Evolutionary conservation across 2,888 invertebrate genomes (phyloP), one percentile per base, ranked within the genome.

Genomic region (Urechis unicinctus): DNA sequence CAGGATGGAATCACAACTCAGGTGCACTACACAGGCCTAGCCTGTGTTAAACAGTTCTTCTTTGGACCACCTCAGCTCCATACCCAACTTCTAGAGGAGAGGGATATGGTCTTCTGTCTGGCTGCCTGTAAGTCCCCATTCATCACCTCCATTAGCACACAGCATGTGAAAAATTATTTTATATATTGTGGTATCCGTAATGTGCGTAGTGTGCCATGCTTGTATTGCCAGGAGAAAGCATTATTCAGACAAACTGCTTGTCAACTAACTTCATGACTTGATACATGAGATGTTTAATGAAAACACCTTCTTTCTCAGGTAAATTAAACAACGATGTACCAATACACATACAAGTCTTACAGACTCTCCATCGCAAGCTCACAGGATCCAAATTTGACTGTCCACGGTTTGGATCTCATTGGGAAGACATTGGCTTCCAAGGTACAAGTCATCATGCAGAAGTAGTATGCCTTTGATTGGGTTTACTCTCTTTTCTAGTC

Each of bases 401-500:
- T 64, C 75, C 79, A 13, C 68, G 80, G 25, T 78, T 71, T 68
- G 83, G 83, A 9, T 66, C 68, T 46, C 83, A 83, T 64, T 83
- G 82, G 82, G 82, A 83, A 64, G 74, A 75, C 45, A 79, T 83
- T 55, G 83, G 83, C 17, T 83, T 83, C 67, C 83, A 83, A 73
- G 80, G 79, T 78, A 56, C 46, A 52, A 42, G 1, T 21, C 22
- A 6, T 24, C 29, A 52, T 43, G 52, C 26, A 9, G 21, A 13
- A 5, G 22, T 13, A 13, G 30, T n/a, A n/a, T n/a, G n/a, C n/a
- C n/a, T n/a, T n/a, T n/a, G n/a, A n/a, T n/a, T n/a, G n/a, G n/a
- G n/a, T n/a, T n/a, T n/a, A n/a, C n/a, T n/a, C n/a, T n/a, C n/a
- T n/a, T n/a, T n/a, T n/a, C n/a, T n/a, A n/a, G n/a, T n/a, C n/a